Conservation (phyloP, 2,888 invertebrate species). For the Cinara cedri region DNA sequence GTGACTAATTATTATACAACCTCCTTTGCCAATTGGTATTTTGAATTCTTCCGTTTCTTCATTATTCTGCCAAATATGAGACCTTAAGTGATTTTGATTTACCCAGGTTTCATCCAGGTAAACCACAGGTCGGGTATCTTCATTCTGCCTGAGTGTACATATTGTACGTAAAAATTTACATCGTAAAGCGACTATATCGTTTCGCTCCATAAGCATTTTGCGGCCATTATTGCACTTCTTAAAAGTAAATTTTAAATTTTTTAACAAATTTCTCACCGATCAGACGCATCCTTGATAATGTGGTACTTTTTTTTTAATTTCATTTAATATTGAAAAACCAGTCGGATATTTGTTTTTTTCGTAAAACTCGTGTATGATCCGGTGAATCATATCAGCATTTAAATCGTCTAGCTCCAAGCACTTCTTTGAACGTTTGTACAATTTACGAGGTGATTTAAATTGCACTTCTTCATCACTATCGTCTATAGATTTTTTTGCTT, state of each 20-base stretch:
- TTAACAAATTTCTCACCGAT: not conserved
- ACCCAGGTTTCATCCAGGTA: not conserved
- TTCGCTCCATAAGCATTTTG: slow-evolving; percentile 40
- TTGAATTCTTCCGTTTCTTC: not conserved
- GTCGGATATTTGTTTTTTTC: slow-evolving; percentile 30
- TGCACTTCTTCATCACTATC: too few relatives aligned
- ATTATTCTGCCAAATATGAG: not conserved
- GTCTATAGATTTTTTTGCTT: not conserved
- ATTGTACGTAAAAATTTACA: slow-evolving; percentile 33
- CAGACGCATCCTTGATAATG: slow-evolving; percentile 9
- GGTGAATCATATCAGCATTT: slow-evolving; percentile 13
- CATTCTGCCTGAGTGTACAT: slow-evolving; percentile 30
- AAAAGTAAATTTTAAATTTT: not conserved
- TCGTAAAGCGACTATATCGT: slow-evolving; percentile 17
- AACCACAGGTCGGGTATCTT: slow-evolving; percentile 10
- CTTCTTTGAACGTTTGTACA: not conserved
- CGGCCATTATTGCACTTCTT: slow-evolving; percentile 34
- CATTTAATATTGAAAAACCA: not conserved
- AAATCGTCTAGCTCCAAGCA: slow-evolving; percentile 29
- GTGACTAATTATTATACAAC: not conserved
- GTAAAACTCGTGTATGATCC: slow-evolving; percentile 34
- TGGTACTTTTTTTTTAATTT: slow-evolving; percentile 2
- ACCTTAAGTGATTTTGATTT: not conserved
- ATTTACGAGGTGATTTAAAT: slow-evolving; percentile 17
- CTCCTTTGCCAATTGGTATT: not conserved